phyloP scores from a whole-genome alignment of 64 coral and sea anemone genomes.

The Montipora capricornis region DNA sequence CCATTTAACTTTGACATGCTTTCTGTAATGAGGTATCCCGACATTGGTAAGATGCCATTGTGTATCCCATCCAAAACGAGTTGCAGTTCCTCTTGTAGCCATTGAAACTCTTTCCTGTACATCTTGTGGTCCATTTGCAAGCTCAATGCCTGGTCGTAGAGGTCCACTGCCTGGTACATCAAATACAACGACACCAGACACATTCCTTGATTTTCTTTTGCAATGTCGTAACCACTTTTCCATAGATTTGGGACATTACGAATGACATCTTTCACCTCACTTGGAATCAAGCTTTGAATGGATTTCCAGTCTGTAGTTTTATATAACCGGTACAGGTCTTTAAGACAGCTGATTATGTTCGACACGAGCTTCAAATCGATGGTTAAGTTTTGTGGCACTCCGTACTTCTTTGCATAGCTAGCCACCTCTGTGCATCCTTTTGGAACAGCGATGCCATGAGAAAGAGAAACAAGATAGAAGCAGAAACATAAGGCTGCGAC shows the following conservation, averaged over 20 bases:
- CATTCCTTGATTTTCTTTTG: not conserved
- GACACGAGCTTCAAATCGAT: not conserved
- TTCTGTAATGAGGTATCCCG: not conserved
- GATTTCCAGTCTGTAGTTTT: not conserved
- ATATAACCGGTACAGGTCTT: slow-evolving; percentile 5
- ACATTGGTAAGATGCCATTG: not conserved
- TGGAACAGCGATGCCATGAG: not conserved
- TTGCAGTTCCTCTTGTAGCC: not conserved
- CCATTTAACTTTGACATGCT: not conserved
- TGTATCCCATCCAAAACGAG: not conserved
- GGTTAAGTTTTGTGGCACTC: not conserved
- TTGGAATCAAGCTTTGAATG: not conserved
- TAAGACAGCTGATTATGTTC: slow-evolving; percentile 2
- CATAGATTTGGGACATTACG: not conserved
- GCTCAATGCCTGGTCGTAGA: not conserved
- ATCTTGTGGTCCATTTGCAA: not conserved
- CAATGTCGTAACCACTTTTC: not conserved
- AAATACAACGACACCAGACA: not conserved
- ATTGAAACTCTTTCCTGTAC: slow-evolving; percentile 3
- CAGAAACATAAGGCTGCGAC: not conserved
- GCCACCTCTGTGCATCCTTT: slow-evolving; percentile 3
- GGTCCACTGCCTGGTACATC: not conserved
- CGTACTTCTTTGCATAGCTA: not conserved
- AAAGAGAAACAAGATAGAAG: not conserved
- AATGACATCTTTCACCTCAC: not conserved